A percentile compares a stretch with the other conserved stretches of the same genome.
phyloP scores from a whole-genome alignment of 2,797 vertebrate genomes.

The Malacoctenus gilli region DNA sequence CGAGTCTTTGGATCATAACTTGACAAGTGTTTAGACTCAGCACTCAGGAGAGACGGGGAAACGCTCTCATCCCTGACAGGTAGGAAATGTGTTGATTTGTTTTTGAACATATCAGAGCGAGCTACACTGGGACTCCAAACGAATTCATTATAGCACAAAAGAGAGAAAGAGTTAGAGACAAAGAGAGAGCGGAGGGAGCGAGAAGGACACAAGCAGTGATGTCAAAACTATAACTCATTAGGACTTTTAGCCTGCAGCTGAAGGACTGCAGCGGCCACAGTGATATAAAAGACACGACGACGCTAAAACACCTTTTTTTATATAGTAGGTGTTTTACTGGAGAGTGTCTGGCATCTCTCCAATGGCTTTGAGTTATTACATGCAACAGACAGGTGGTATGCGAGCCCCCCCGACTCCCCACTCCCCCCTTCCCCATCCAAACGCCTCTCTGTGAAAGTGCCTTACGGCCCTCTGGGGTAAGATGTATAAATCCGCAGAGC shows the following conservation, averaged over 20 bases:
- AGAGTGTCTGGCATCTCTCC: slow-evolving; percentile 42
- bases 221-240: slow-evolving; percentile 30
- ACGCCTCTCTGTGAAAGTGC: slow-evolving; percentile 17
- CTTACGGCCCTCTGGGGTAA: slow-evolving; percentile 43
- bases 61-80: slow-evolving; percentile 56
- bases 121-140: slow-evolving; percentile 28
- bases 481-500: slow-evolving; percentile 39
- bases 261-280: background rate
- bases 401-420: slow-evolving; percentile 14
- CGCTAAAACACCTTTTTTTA: slow-evolving; percentile 27
- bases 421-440: background rate
- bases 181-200: slow-evolving; percentile 11
- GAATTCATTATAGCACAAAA: no score
- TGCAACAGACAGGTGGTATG: slow-evolving; percentile 31
- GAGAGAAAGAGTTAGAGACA: no score
- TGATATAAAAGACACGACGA: slow-evolving; percentile 22
- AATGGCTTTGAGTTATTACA: slow-evolving; percentile 47
- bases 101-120: slow-evolving; percentile 46
- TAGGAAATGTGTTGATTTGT: slow-evolving; percentile 58
- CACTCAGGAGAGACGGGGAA: slow-evolving; percentile 45
- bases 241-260: slow-evolving; percentile 17
- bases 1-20: slow-evolving; percentile 31
- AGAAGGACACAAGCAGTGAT: slow-evolving; percentile 30
- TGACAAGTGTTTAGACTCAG: slow-evolving; percentile 63
- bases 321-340: slow-evolving; percentile 34